Evolutionary conservation across 2,888 invertebrate species (phyloP), one percentile per base, ranked within the genome.

Genomic region (Spodoptera exigua): DNA sequence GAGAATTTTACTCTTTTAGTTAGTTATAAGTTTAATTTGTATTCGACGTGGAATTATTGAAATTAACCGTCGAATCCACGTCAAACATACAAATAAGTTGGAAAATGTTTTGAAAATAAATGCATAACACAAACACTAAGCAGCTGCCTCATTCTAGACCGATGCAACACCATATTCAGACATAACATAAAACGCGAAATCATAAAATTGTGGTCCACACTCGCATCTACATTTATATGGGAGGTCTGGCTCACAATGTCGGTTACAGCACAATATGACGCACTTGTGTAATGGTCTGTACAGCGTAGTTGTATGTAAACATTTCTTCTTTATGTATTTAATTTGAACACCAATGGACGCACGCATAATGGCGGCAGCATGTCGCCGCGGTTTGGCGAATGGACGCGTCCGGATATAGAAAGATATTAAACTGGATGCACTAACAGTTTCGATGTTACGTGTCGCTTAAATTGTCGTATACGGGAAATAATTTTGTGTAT

Each of bases 371-470:
- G 89, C 86, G 85, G 84, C 92, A 88, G 83, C 88, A 85, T 93
- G 93, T 89, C 89, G 90, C 91, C 85, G 92, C 84, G 92, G 92
- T 93, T 91, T 91, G 89, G 92, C 89, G 86, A 86, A 87, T 85
- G 82, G 83, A 83, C 85, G 84, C 82, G 78, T 73, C 73, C 81
- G 74, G 81, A 80, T 84, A 76, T 64, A 68, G 78, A 79, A 68
- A 32, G 71, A 62, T 61, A 66, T 64, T 58, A 55, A 59, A 65
- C 71, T 80, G 67, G 79, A 78, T 68, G 56, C 41, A 53, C 65
- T 51, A 55, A 67, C 73, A 32, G 36, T 72, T 72, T 72, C 68
- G 72, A 72, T 55, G 60, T 60, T 54, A 60, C 39, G 54, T 45
- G 46, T 60, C 16, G 60, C 18, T 51, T 45, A 45, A 12, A 17